Conservation (phyloP, 2,797 vertebrate genomes). For the Tragelaphus eurycerus region DNA sequence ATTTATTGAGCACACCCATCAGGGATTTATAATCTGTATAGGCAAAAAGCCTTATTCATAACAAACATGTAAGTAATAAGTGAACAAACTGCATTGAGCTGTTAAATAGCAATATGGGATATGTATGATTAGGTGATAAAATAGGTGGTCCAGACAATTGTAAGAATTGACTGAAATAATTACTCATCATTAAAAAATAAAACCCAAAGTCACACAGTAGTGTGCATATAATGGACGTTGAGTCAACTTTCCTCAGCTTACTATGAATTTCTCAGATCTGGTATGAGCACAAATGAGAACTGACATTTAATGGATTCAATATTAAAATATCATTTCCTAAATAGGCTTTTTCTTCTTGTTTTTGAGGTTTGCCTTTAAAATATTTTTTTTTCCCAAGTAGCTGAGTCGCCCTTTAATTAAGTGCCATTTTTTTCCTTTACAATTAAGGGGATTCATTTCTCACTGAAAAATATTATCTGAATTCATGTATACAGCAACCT, state of each 20-base stretch:
- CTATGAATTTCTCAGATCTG: neutral
- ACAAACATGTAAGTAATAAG: neutral
- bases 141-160: neutral
- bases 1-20: neutral
- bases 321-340: neutral
- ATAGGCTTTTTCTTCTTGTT: neutral
- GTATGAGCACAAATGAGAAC: neutral
- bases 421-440: neutral
- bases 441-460: neutral
- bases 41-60: neutral
- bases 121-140: neutral
- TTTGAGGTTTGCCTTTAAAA: conserved; percentile 15
- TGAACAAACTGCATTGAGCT: neutral
- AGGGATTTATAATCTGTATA: neutral
- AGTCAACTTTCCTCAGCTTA: neutral
- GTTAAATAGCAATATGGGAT: neutral
- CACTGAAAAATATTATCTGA: neutral
- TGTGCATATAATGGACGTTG: neutral
- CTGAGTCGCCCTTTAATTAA: neutral
- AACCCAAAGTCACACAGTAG: neutral
- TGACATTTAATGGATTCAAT: neutral
- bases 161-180: neutral
- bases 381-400: neutral
- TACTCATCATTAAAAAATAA: neutral
- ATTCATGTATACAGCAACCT: neutral